phyloP scores from a whole-genome alignment of 64 coral and sea anemone species.

The Cladopsammia gracilis region DNA sequence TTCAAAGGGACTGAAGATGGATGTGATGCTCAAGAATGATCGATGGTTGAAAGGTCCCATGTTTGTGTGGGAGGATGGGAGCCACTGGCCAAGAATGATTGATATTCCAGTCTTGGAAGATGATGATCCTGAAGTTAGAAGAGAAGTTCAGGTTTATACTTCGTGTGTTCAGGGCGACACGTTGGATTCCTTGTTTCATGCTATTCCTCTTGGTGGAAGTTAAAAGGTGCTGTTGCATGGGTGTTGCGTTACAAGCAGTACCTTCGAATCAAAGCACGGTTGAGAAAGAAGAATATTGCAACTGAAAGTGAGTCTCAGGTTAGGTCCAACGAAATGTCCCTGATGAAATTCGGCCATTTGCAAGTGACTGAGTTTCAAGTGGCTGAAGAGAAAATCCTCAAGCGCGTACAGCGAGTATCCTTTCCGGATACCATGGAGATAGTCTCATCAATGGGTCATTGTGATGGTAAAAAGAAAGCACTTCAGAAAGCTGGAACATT shows the following conservation, averaged over 20 bases:
- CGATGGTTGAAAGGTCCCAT: slow-evolving; percentile 30
- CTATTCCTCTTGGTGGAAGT: too few relatives aligned
- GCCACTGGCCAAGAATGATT: slow-evolving; percentile 6
- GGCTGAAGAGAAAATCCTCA: slow-evolving; percentile 33
- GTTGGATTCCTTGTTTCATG: too few relatives aligned
- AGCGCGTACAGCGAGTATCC: slow-evolving; percentile 13
- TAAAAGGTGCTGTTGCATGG: too few relatives aligned
- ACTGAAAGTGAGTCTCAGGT: background rate
- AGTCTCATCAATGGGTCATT: background rate
- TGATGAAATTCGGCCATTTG: slow-evolving; percentile 15
- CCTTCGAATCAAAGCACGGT: too few relatives aligned
- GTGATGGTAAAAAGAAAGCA: slow-evolving; percentile 24
- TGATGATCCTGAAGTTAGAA: slow-evolving; percentile 54
- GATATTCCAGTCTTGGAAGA: slow-evolving; percentile 15
- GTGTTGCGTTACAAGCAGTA: too few relatives aligned
- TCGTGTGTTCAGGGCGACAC: too few relatives aligned
- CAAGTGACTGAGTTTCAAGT: slow-evolving; percentile 34
- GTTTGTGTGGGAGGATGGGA: slow-evolving; percentile 35
- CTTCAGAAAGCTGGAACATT: slow-evolving; percentile 4
- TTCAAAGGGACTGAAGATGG: too few relatives aligned
- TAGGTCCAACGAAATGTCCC: slow-evolving; percentile 8
- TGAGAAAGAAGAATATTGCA: too few relatives aligned
- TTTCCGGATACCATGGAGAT: slow-evolving; percentile 24
- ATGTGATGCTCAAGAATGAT: too few relatives aligned
- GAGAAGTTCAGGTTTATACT: slow-evolving; percentile 32